These are phyloP conservation scores for Pemphigus obesinymphae DNA, from an alignment of 1,140 invertebrate species.

Conservation along the genomic window DNA sequence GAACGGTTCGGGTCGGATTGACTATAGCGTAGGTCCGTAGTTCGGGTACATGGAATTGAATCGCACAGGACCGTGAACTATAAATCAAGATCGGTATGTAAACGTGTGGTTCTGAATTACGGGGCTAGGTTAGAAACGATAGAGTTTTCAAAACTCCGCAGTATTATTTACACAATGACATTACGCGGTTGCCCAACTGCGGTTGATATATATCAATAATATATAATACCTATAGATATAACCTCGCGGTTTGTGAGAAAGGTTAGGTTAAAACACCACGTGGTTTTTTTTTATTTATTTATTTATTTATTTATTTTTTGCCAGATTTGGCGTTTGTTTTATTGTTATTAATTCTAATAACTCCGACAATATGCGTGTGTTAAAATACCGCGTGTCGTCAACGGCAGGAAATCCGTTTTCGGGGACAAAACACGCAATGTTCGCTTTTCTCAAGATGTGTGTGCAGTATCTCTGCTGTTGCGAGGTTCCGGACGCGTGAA, in stretches of 20 bases:
- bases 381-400: too few relatives aligned
- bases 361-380: too few relatives aligned
- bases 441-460: not conserved
- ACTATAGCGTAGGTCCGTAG: not conserved
- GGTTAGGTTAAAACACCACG: too few relatives aligned
- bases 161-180: not conserved
- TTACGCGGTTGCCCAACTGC: not conserved
- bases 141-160: not conserved
- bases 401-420: conserved; percentile 30
- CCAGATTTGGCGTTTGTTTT: too few relatives aligned
- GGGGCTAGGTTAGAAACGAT: not conserved
- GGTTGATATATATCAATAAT: too few relatives aligned
- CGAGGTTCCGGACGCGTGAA: conserved; percentile 8
- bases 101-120: not conserved
- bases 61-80: not conserved
- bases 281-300: too few relatives aligned
- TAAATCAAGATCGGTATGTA: not conserved
- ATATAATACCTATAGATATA: too few relatives aligned
- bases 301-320: too few relatives aligned
- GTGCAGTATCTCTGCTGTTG: not conserved
- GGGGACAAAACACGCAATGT: conserved; percentile 1
- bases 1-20: conserved; percentile 25
- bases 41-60: not conserved
- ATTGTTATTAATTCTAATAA: too few relatives aligned
- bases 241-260: not conserved